A percentile compares a stretch with the other conserved stretches of the same genome.
Conservation (phyloP, 92 coral and sea anemone genomes). For the Hydrozoanthus gracilis region DNA sequence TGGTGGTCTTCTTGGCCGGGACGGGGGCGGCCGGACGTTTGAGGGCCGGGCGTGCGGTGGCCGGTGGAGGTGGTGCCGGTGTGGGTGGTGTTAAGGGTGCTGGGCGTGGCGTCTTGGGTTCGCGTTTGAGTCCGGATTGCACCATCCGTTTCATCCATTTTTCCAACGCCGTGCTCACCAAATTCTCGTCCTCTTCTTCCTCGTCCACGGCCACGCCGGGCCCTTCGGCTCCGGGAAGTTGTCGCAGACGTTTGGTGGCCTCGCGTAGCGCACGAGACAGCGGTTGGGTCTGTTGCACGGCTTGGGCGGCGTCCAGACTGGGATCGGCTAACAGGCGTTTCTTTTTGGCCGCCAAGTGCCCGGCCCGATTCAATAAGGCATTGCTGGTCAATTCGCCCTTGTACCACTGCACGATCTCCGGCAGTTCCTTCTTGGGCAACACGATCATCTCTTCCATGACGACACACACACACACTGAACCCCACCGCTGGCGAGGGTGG, state of each 20-base stretch:
- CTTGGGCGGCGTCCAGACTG: slow-evolving; percentile 44
- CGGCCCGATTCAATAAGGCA: slow-evolving; percentile 42
- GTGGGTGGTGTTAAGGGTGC: slow-evolving; percentile 12
- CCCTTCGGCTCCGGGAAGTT: slow-evolving; percentile 36
- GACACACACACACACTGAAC: background rate
- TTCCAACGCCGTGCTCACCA: slow-evolving; percentile 55
- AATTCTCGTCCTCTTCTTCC: slow-evolving; percentile 42
- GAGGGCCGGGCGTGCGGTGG: background rate
- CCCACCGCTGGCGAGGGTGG: slow-evolving; percentile 9
- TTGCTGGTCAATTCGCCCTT: slow-evolving; percentile 18
- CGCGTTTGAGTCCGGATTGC: slow-evolving; percentile 47
- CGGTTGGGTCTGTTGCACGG: slow-evolving; percentile 51
- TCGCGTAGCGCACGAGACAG: slow-evolving; percentile 50
- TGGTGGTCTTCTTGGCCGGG: background rate
- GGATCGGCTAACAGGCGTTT: slow-evolving; percentile 54
- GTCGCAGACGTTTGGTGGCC: slow-evolving; percentile 56
- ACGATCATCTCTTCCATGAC: slow-evolving; percentile 41
- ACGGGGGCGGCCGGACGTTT: slow-evolving; percentile 10
- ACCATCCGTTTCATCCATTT: slow-evolving; percentile 48
- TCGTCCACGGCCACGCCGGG: slow-evolving; percentile 19
- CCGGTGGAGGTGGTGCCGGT: background rate
- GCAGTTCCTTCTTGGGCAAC: slow-evolving; percentile 29
- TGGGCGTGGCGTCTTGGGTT: slow-evolving; percentile 33
- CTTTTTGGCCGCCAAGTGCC: slow-evolving; percentile 48
- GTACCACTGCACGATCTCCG: slow-evolving; percentile 38